Conservation (phyloP, 2,113 vertebrate genomes). For the Esox niger region DNA sequence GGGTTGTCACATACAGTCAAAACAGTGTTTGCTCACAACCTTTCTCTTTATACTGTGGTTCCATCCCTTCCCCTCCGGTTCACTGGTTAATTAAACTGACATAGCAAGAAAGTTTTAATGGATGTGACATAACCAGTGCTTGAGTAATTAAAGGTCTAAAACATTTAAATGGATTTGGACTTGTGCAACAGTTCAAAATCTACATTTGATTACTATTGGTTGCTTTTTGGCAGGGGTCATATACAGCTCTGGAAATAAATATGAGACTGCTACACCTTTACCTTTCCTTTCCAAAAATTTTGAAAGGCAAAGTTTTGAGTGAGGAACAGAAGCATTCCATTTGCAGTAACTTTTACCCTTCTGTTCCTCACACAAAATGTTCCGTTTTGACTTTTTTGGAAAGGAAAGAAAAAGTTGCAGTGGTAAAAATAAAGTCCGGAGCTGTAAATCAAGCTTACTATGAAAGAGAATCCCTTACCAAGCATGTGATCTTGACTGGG, state of each 20-base stretch:
- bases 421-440: too few relatives aligned
- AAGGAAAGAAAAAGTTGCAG: too few relatives aligned
- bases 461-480: slow-evolving; percentile 68
- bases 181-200: too few relatives aligned
- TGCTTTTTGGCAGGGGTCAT: not conserved
- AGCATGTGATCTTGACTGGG: slow-evolving; percentile 76
- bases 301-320: too few relatives aligned
- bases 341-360: too few relatives aligned
- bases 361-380: too few relatives aligned
- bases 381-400: too few relatives aligned
- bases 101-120: not conserved
- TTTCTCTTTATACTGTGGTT: not conserved
- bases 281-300: too few relatives aligned
- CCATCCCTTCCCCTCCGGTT: not conserved
- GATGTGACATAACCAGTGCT: not conserved
- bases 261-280: too few relatives aligned
- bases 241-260: too few relatives aligned
- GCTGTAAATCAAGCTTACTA: not conserved
- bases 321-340: too few relatives aligned
- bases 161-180: not conserved
- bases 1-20: not conserved
- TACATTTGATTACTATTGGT: too few relatives aligned
- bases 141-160: not conserved
- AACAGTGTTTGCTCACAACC: not conserved
- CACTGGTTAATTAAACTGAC: not conserved